phyloP scores from a whole-genome alignment of 2,888 invertebrate species.

The Tiliacea aurago region DNA sequence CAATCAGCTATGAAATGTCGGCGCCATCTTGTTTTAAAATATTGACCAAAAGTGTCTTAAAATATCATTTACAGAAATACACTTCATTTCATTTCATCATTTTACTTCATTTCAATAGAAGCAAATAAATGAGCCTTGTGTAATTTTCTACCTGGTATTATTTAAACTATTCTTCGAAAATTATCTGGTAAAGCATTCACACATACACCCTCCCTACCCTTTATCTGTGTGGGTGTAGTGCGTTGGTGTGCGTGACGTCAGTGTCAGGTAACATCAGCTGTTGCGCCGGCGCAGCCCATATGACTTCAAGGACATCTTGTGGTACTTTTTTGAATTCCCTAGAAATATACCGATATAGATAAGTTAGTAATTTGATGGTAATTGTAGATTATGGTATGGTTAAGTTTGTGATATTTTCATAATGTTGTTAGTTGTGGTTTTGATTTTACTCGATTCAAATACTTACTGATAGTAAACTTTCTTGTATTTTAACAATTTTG shows the following conservation, averaged over 20 bases:
- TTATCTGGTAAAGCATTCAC: conserved; percentile 49
- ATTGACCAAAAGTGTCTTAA: background rate
- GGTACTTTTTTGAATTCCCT: conserved; percentile 66
- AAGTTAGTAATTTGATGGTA: conserved; percentile 55
- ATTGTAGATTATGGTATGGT: conserved; percentile 34
- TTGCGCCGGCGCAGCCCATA: conserved; percentile 85
- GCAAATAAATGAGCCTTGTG: conserved; percentile 29
- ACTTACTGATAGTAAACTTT: background rate
- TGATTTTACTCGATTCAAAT: background rate
- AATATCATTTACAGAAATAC: background rate
- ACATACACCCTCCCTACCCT: conserved; percentile 36
- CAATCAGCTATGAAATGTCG: background rate
- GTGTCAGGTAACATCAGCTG: conserved; percentile 89
- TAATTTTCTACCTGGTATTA: background rate
- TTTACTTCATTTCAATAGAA: background rate
- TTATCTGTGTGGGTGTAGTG: conserved; percentile 41
- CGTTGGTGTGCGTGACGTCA: conserved; percentile 68
- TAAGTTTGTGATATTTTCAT: background rate
- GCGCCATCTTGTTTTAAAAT: background rate
- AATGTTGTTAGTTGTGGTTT: background rate
- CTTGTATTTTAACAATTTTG: background rate
- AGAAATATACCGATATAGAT: conserved; percentile 52
- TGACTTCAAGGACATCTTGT: conserved; percentile 88
- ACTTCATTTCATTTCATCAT: background rate
- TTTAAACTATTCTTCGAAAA: conserved; percentile 57